Conservation (phyloP, 2,888 invertebrate genomes). For the Drosophila pegasa region DNA sequence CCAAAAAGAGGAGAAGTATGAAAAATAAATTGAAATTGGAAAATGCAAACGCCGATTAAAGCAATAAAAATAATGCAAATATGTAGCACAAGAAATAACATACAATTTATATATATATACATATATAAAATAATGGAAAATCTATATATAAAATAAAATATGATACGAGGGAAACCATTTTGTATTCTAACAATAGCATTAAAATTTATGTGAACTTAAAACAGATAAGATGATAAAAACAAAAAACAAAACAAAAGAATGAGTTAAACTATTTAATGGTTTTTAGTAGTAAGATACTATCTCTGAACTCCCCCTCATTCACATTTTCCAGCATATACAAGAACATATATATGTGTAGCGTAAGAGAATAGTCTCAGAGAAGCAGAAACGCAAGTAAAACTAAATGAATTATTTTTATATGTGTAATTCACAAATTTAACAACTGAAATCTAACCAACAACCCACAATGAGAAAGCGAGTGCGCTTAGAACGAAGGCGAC, state of each 20-base stretch:
- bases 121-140: conserved; percentile 26
- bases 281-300: conserved; percentile 59
- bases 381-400: conserved; percentile 26
- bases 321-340: conserved; percentile 25
- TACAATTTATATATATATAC: conserved; percentile 14
- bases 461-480: conserved; percentile 42
- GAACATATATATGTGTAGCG: conserved; percentile 29
- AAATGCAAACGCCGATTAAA: conserved; percentile 48
- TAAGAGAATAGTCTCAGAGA: conserved; percentile 16
- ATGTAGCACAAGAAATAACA: conserved; percentile 51
- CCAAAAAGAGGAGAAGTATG: conserved; percentile 25
- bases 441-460: conserved; percentile 54
- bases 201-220: conserved; percentile 39
- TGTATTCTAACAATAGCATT: conserved; percentile 57
- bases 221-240: conserved; percentile 24
- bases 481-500: conserved; percentile 32
- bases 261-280: conserved; percentile 69
- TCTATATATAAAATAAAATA: conserved; percentile 14
- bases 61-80: conserved; percentile 52
- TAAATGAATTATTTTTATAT: conserved; percentile 68
- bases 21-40: conserved; percentile 24
- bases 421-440: conserved; percentile 69
- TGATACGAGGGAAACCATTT: conserved; percentile 53
- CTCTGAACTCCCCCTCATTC: conserved; percentile 20
- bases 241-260: conserved; percentile 20